These are phyloP conservation scores for Plemyria rubiginata DNA, from an alignment of 2,888 invertebrate species.

Conservation along the genomic window DNA sequence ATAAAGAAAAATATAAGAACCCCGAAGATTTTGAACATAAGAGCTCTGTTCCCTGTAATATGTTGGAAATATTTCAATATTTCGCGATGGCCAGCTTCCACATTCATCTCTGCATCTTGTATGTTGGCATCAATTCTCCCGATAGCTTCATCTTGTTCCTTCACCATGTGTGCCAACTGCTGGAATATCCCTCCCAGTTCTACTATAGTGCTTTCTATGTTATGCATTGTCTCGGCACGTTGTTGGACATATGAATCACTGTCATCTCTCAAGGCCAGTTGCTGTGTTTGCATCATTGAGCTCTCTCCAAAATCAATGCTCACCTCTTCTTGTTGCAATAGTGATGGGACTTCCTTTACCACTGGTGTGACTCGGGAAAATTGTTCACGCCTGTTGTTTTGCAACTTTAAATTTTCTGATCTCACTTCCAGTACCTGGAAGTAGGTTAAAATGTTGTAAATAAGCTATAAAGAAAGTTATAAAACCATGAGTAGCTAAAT, in stretches of 20 bases:
- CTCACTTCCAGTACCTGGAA: conserved; percentile 95
- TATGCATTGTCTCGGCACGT: conserved; percentile 99
- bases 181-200: conserved; percentile 99
- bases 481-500: too few species aligned
- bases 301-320: conserved; percentile 93
- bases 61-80: conserved; percentile 99
- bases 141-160: conserved; percentile 99
- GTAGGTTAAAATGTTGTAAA: conserved; percentile 15
- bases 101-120: conserved; percentile 97
- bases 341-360: conserved; percentile 73
- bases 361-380: conserved; percentile 85
- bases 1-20: conserved; percentile 99
- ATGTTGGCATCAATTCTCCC: conserved; percentile 99
- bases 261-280: conserved; percentile 92
- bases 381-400: conserved; percentile 96
- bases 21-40: conserved; percentile 99
- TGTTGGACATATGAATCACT: conserved; percentile 95
- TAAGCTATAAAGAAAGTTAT: too few species aligned
- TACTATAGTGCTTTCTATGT: conserved; percentile 99
- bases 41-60: conserved; percentile 98
- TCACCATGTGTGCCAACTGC: conserved; percentile 98
- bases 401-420: conserved; percentile 98
- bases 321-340: conserved; percentile 88
- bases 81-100: conserved; percentile 98
- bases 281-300: conserved; percentile 79